phyloP scores from a whole-genome alignment of 2,888 invertebrate genomes.

The Achlya flavicornis region DNA sequence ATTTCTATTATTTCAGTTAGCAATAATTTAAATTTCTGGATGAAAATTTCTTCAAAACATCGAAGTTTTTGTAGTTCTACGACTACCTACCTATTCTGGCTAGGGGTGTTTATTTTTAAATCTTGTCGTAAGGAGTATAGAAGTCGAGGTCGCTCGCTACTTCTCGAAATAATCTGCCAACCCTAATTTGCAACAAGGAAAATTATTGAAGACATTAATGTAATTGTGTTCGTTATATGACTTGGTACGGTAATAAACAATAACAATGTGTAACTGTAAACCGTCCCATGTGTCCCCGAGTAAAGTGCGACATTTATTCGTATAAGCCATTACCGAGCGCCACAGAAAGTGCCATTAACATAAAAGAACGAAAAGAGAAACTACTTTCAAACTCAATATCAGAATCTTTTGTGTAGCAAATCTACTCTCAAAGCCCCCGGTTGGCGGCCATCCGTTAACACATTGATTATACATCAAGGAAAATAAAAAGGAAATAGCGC shows the following conservation, averaged over 20 bases:
- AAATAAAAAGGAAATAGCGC: constrained; percentile 80
- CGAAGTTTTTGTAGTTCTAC: too few species aligned
- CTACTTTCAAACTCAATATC: constrained; percentile 82
- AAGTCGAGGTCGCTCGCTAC: background rate
- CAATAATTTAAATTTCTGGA: too few species aligned
- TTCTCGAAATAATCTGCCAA: background rate
- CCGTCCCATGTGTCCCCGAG: constrained; percentile 54
- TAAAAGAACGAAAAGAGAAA: constrained; percentile 78
- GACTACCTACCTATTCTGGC: too few species aligned
- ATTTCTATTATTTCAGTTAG: too few species aligned
- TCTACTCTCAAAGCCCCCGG: constrained; percentile 73
- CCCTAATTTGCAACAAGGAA: constrained; percentile 2
- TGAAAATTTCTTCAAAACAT: too few species aligned
- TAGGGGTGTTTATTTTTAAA: too few species aligned
- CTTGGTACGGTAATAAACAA: constrained; percentile 47
- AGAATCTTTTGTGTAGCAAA: constrained; percentile 82
- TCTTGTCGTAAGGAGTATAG: too few species aligned
- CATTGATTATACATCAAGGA: constrained; percentile 84
- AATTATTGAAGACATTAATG: background rate
- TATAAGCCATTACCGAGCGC: constrained; percentile 71
- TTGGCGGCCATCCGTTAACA: constrained; percentile 81
- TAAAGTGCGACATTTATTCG: constrained; percentile 74
- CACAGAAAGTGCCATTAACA: constrained; percentile 79
- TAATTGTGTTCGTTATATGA: background rate
- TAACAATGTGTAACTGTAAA: constrained; percentile 39